These are phyloP conservation scores for Venustoraphidia nigricollis DNA, from an alignment of 2,888 invertebrate genomes.

Conservation along the genomic window DNA sequence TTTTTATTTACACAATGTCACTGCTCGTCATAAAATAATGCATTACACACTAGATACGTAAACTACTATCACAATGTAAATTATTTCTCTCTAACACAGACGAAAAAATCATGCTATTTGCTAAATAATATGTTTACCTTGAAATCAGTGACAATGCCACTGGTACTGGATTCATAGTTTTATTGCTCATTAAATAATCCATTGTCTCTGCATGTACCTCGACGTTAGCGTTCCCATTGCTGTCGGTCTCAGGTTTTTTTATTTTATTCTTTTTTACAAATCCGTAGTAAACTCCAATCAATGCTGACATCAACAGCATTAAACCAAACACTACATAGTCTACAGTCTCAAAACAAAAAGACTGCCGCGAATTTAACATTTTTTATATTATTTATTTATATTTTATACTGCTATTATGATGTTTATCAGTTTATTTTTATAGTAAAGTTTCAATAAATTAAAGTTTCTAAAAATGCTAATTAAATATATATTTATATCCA, in stretches of 20 bases:
- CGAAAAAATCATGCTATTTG: neutral
- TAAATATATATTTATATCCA: too few species aligned
- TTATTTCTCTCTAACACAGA: too few species aligned
- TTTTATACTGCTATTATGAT: too few species aligned
- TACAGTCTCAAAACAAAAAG: conserved; percentile 21
- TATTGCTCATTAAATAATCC: conserved; percentile 65
- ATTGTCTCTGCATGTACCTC: conserved; percentile 19
- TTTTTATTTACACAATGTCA: too few species aligned
- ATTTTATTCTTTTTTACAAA: conserved; percentile 18
- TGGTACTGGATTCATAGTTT: conserved; percentile 60
- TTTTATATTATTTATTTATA: too few species aligned
- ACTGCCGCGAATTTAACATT: too few species aligned
- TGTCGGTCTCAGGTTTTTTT: neutral
- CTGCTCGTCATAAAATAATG: too few species aligned
- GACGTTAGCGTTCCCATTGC: conserved; percentile 7
- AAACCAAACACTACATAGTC: conserved; percentile 59
- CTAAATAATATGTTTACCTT: conserved; percentile 34
- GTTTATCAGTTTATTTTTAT: too few species aligned
- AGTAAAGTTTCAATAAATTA: too few species aligned
- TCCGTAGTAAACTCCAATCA: conserved; percentile 59
- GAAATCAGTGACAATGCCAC: conserved; percentile 77
- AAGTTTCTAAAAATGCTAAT: too few species aligned
- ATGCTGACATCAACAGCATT: conserved; percentile 54
- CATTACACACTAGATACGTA: too few species aligned
- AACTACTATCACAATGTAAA: too few species aligned